Conservation (phyloP, 2,797 vertebrate genomes). For the Oryzias dopingdopingensis region DNA sequence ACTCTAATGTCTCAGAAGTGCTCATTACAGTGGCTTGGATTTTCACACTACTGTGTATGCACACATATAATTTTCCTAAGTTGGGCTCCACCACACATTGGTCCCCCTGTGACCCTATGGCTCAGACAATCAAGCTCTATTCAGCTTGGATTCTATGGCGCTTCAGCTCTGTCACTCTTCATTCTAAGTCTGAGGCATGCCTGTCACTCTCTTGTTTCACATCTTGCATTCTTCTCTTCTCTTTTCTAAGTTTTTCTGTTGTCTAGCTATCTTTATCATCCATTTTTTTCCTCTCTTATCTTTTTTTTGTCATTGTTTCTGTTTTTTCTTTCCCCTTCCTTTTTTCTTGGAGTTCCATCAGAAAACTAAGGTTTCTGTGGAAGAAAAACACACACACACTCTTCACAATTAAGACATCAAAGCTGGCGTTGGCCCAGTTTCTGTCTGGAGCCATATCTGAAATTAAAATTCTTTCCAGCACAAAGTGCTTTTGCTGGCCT, state of each 20-base stretch:
- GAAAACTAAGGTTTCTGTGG: slow-evolving; percentile 58
- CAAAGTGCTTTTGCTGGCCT: slow-evolving; percentile 40
- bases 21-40: slow-evolving; percentile 37
- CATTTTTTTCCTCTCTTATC: neutral
- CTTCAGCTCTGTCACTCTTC: slow-evolving; percentile 56
- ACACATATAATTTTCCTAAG: slow-evolving; percentile 29
- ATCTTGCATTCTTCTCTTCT: slow-evolving; percentile 19
- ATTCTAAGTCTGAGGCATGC: slow-evolving; percentile 31
- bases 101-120: slow-evolving; percentile 53
- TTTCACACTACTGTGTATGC: slow-evolving; percentile 1
- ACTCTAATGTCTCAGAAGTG: slow-evolving; percentile 40
- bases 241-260: slow-evolving; percentile 12
- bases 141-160: slow-evolving; percentile 46
- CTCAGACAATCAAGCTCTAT: slow-evolving; percentile 63
- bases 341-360: slow-evolving; percentile 55
- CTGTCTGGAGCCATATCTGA: slow-evolving; percentile 61
- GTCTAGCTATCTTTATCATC: slow-evolving; percentile 21
- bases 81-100: slow-evolving; percentile 36
- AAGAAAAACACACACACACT: slow-evolving; percentile 22
- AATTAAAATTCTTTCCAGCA: slow-evolving; percentile 55
- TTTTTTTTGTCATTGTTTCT: slow-evolving; percentile 18
- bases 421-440: slow-evolving; percentile 74
- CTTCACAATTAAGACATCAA: slow-evolving; percentile 77
- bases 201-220: slow-evolving; percentile 31
- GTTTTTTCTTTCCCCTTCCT: slow-evolving; percentile 16